Conservation (phyloP, 2,113 vertebrate genomes). For the Albula glossodonta region DNA sequence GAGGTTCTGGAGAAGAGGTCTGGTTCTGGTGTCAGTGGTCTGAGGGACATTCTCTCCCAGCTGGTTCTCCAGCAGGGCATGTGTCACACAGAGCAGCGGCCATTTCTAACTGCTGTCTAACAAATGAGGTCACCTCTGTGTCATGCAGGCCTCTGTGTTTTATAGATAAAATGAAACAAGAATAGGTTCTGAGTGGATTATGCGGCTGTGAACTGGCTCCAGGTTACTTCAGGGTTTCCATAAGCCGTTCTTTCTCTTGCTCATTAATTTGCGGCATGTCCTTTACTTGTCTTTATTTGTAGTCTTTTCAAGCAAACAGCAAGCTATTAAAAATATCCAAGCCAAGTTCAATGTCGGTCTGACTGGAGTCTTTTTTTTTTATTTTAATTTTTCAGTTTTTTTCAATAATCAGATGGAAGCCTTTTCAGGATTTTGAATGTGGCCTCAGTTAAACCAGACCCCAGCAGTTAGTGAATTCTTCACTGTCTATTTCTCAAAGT, state of each 20-base stretch:
- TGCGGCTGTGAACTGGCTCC: conserved; percentile 13
- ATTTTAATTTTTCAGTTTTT: not conserved
- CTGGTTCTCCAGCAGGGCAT: not conserved
- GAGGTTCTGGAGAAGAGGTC: not conserved
- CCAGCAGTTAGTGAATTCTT: not conserved
- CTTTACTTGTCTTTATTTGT: conserved; percentile 8
- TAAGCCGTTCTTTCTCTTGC: conserved; percentile 14
- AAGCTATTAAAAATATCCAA: not conserved
- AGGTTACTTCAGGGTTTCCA: conserved; percentile 16
- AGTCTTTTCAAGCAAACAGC: not conserved
- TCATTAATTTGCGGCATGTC: conserved; percentile 10
- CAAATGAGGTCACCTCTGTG: conserved; percentile 4
- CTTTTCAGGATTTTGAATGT: conserved; percentile 9
- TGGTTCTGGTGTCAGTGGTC: not conserved
- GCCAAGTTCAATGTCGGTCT: conserved; percentile 2
- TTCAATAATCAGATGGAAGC: conserved; percentile 1
- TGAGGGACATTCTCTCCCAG: not conserved
- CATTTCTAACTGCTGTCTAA: not conserved
- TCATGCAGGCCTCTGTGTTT: not conserved
- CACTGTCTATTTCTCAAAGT: not conserved
- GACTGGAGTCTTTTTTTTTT: not conserved
- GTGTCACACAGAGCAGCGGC: not conserved
- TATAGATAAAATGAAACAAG: conserved; percentile 10
- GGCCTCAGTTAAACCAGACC: conserved; percentile 18
- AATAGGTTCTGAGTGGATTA: conserved; percentile 14